Conservation (phyloP, 2,797 vertebrate species). For the Squalus acanthias region DNA sequence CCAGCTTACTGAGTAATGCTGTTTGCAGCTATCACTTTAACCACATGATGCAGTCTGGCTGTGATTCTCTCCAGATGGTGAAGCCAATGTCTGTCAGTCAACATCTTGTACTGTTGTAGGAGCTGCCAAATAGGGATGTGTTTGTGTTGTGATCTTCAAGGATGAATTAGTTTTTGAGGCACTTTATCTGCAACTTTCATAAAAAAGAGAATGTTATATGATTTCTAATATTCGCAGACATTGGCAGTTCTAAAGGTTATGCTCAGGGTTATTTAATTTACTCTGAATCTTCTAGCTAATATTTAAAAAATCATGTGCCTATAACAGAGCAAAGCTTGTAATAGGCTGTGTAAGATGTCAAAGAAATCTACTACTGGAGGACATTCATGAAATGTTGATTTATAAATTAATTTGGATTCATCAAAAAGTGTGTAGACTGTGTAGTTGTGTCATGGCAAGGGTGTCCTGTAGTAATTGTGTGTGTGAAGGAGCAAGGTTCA, state of each 20-base stretch:
- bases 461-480: slow-evolving; percentile 18
- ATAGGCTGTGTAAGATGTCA: background rate
- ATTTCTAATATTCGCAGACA: background rate
- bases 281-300: background rate
- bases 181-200: background rate
- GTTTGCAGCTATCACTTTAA: background rate
- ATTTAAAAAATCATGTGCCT: background rate
- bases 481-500: background rate
- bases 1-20: too few relatives aligned
- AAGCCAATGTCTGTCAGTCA: background rate
- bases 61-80: background rate
- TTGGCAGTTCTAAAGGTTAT: background rate
- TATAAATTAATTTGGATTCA: background rate
- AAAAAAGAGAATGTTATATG: background rate
- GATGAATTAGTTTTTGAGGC: background rate
- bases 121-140: too few relatives aligned
- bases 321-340: background rate
- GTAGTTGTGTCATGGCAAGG: background rate
- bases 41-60: background rate
- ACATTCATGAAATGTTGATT: slow-evolving; percentile 23
- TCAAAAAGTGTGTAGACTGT: background rate
- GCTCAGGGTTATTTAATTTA: background rate
- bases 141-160: background rate
- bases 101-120: background rate
- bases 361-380: background rate